A percentile compares a stretch with the other conserved stretches of the same genome.
phyloP scores from a whole-genome alignment of 2,888 invertebrate species.

The Coenonympha arcania region DNA sequence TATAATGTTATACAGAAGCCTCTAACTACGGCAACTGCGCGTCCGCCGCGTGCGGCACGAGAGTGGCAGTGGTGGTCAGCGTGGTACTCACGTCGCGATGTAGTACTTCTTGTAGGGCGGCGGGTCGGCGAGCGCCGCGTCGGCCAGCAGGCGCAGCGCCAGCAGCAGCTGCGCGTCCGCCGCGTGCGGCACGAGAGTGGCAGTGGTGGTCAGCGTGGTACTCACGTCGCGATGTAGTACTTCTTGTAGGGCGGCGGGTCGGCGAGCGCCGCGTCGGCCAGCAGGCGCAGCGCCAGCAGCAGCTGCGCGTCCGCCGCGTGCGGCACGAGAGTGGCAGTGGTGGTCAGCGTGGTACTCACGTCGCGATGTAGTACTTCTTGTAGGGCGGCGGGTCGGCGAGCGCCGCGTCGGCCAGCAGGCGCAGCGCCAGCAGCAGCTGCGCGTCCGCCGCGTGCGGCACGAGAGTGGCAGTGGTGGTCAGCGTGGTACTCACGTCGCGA shows the following conservation, averaged over 20 bases:
- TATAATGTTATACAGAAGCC: too few relatives aligned
- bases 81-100: constrained; percentile 48
- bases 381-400: constrained; percentile 33
- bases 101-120: constrained; percentile 48
- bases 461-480: too few relatives aligned
- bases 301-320: constrained; percentile 46
- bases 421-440: constrained; percentile 48
- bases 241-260: constrained; percentile 39
- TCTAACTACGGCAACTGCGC: constrained; percentile 47
- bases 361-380: constrained; percentile 49
- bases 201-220: constrained; percentile 22
- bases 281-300: constrained; percentile 43
- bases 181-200: constrained; percentile 43
- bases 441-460: constrained; percentile 45
- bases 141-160: constrained; percentile 43
- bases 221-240: constrained; percentile 54
- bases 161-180: constrained; percentile 48
- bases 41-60: too few relatives aligned
- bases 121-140: constrained; percentile 28
- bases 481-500: constrained; percentile 46
- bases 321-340: too few relatives aligned
- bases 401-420: constrained; percentile 36
- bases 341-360: constrained; percentile 39
- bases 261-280: constrained; percentile 33
- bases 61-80: too few relatives aligned